Base-by-base conservation (phyloP, 2,888 invertebrate genomes). In the Heliconius erato region DNA sequence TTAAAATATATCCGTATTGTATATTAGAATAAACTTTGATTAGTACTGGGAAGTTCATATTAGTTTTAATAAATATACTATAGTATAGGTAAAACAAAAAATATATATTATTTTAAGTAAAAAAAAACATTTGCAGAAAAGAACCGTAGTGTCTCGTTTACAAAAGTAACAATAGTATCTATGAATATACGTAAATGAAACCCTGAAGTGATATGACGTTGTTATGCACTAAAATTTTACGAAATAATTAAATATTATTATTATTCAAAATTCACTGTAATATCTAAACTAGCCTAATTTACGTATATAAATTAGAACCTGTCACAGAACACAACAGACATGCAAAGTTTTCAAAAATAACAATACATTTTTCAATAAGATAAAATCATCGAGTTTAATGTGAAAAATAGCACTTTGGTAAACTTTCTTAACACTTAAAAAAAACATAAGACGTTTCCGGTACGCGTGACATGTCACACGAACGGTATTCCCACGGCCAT, bases 401-500 rank as follows among this genome's bases (percentile, higher is more conserved):
- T 54, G 32, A 59, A 74, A 74, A 74, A 63, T 76, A 26, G 16
- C 76, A 76, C 59, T 76, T 35, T 72, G 16, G 26, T 49, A 49
- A 6, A 26, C 72, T 63, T 63, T 63, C 63, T 40, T 59, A 76
- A 35, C 35, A n/a, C n/a, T 63, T 76, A 32, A 74, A 74, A 49
- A 59, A 76, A 63, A 35, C 76, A 35, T 63, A 63, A n/a, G 35
- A n/a, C 3, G 26, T 63, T 76, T 63, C 40, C 40, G 63, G 35
- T 59, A n/a, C 59, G n/a, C 35, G 35, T 63, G 76, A 76, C 59
- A 40, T 26, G 40, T n/a, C 76, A 76, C 40, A 63, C 26, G 72
- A 35, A 63, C 76, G 76, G 76, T 76, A 76, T 63, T 76, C 76
- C 40, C 76, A 76, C 76, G 76, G 40, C 44, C 44, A 67, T 65